Conservation (phyloP, 1,140 invertebrate genomes). For the Drosophila elegans region DNA sequence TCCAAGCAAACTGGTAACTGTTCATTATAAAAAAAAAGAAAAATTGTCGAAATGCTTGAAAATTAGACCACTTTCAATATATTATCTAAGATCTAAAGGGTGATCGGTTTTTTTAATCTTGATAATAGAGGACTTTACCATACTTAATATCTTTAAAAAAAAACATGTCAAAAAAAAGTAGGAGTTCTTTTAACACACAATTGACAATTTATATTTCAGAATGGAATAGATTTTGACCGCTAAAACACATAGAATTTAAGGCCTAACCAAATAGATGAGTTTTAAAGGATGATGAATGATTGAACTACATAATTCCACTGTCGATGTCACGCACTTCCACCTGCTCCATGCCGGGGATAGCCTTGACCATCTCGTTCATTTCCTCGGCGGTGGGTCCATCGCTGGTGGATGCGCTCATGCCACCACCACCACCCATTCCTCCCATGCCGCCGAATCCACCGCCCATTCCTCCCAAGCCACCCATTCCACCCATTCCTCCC, state of each 20-base stretch:
- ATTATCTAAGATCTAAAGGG: too few relatives aligned
- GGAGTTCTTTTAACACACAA: too few relatives aligned
- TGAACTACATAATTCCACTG: constrained; percentile 27
- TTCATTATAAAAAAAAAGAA: too few relatives aligned
- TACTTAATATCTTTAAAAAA: too few relatives aligned
- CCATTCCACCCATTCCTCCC: constrained; percentile 49
- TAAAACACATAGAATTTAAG: not conserved
- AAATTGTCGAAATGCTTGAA: too few relatives aligned
- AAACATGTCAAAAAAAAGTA: too few relatives aligned
- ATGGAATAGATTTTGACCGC: not conserved
- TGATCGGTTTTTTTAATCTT: too few relatives aligned
- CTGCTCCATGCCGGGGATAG: constrained; percentile 68
- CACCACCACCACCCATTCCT: not conserved
- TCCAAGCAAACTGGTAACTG: not conserved
- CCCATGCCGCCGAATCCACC: not conserved
- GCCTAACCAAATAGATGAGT: not conserved
- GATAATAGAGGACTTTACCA: too few relatives aligned
- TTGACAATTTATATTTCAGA: constrained; percentile 3
- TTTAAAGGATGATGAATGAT: not conserved
- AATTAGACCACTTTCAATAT: too few relatives aligned
- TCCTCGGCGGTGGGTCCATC: constrained; percentile 25
- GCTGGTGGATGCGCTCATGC: not conserved
- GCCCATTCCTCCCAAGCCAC: constrained; percentile 34
- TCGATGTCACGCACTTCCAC: constrained; percentile 67
- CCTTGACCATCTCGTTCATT: constrained; percentile 61